Evolutionary conservation across 2,113 vertebrate genomes (phyloP), one percentile per base, ranked within the genome.

Genomic region (Channa maculata): DNA sequence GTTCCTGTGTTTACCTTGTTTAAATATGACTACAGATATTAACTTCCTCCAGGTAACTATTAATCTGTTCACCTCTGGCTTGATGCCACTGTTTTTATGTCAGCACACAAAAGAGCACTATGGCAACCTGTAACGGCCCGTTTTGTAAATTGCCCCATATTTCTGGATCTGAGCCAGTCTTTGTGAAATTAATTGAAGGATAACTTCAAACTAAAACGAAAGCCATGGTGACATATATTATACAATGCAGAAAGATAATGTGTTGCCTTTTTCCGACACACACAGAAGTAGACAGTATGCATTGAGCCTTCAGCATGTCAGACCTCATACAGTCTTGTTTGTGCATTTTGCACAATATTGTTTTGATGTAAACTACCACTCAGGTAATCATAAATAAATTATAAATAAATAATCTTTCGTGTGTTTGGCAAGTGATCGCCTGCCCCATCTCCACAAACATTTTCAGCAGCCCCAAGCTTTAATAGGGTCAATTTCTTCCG

Each of bases 41-140:
- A 52, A 43, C 55, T 24, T 24, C 34, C 12, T n/a, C 14, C 1
- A 63, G 62, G 13, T 71, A 63, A 44, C 73, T n/a, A 49, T 74
- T 66, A 44, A 70, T 48, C 15, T 66, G 24, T 46, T 52, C 46
- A 53, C 45, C 66, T 43, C 33, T 12, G 34, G 70, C 41, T 46
- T 45, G 12, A 70, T 60, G 39, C 39, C 45, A 45, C n/a, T 14
- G 57, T 55, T 14, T 70, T 71, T 71, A 5, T 48, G 36, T 48
- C 43, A 55, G 37, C 41, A 51, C 50, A 46, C 45, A 7, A 5
- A 39, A 15, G 1, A 5, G 9, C 10, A 7, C 61, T 36, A 12
- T 60, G 1, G 73, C 5, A 63, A 64, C 34, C 2, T 12, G 24
- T 24, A 0, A 0, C 48, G 14, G n/a, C 4, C n/a, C 7, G 44